Conservation (phyloP, 2,888 invertebrate species). For the Metellina segmentata region DNA sequence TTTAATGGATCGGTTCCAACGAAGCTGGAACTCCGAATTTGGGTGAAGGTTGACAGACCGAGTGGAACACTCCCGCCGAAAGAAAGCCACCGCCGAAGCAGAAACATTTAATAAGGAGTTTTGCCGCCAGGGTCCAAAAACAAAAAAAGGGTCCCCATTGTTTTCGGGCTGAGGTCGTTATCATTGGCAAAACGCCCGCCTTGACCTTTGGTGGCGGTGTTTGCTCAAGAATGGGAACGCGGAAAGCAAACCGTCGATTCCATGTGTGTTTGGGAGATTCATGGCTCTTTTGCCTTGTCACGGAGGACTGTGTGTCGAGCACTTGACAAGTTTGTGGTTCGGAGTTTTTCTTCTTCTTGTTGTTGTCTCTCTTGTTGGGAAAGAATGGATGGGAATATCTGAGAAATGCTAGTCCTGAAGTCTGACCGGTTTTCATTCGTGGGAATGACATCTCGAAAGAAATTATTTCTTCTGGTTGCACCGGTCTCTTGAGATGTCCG, state of each 20-base stretch:
- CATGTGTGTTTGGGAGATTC: neutral
- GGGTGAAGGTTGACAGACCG: conserved; percentile 63
- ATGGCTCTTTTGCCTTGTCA: neutral
- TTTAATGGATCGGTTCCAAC: conserved; percentile 56
- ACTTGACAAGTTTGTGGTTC: too few species aligned
- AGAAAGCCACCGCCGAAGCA: conserved; percentile 47
- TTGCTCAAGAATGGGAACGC: conserved; percentile 23
- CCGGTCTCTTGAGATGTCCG: too few species aligned
- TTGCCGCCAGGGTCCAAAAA: conserved; percentile 29
- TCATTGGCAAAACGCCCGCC: conserved; percentile 4
- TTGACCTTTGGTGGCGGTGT: conserved; percentile 48
- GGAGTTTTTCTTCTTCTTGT: neutral
- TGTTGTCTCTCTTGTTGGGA: neutral
- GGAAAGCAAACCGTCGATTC: conserved; percentile 11
- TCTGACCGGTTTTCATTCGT: neutral
- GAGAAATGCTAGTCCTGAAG: neutral
- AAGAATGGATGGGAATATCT: neutral
- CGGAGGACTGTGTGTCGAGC: neutral
- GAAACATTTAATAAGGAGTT: conserved; percentile 70
- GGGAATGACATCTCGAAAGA: too few species aligned
- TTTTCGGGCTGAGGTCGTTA: conserved; percentile 50
- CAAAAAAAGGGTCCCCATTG: conserved; percentile 47
- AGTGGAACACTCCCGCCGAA: conserved; percentile 62
- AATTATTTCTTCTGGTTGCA: too few species aligned
- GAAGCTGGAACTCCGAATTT: conserved; percentile 19